Base-by-base conservation (phyloP, 2,113 vertebrate species). In the Myiagra hebetior region DNA sequence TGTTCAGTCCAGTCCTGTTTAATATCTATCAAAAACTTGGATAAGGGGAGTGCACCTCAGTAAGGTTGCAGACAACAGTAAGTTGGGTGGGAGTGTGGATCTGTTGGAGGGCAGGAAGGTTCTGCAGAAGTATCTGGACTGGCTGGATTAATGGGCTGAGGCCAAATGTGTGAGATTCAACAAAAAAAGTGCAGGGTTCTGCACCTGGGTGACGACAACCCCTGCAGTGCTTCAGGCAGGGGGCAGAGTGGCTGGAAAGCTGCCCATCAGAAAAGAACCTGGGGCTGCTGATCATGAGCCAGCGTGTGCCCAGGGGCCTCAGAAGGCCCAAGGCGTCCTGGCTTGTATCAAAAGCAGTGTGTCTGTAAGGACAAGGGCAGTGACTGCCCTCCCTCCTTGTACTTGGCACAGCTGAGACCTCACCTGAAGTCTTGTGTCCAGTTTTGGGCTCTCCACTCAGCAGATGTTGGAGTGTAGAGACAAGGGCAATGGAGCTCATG, bases 231-330 rank as follows among this genome's bases (percentile, higher is more conserved):
- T 30, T 12, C 24, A 46, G n/a, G 20, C 10, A 46, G 20, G 15
- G 18, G 13, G 1, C 11, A 74, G 39, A 75, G 21, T 15, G 11
- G 17, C 24, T 53, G 55, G 55, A 53, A 57, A 62, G 23, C 5
- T 24, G n/a, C 16, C 16, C 2, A 4, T 14, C 46, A 12, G n/a
- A 26, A 67, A 75, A 89, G 15, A 33, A 24, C 2, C 46, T 26
- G 39, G 9, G 16, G 6, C 7, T 41, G n/a, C 9, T 27, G n/a
- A 6, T 7, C 46, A 15, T 15, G 78, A 60, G 33, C n/a, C 46
- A 68, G 24, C 0, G 0, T 18, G 16, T 30, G n/a, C 9, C 15
- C 24, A 37, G 1, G 2, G 24, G 46, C 39, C 39, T 46, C 33
- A 57, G 44, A 50, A 37, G 26, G 12, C 9, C 13, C 16, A 2